These are phyloP conservation scores for Drosophila pseudotalamancana DNA, from an alignment of 2,888 invertebrate species.

Conservation along the genomic window DNA sequence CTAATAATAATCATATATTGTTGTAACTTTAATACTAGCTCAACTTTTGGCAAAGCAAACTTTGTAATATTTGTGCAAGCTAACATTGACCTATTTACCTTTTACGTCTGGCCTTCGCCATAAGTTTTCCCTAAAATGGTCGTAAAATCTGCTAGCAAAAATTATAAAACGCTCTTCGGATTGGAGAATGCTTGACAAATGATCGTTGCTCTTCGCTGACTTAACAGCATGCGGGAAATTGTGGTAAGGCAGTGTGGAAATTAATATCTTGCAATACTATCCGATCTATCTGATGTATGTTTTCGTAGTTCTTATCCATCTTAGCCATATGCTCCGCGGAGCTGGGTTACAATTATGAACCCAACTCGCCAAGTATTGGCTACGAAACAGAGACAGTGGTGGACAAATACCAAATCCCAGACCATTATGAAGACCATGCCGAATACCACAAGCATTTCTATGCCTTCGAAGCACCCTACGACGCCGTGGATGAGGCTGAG, in stretches of 20 bases:
- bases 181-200: conserved; percentile 31
- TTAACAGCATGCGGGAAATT: conserved; percentile 55
- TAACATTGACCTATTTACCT: conserved; percentile 66
- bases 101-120: conserved; percentile 30
- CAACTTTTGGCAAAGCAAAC: conserved; percentile 15
- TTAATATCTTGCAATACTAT: neutral
- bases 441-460: conserved; percentile 75
- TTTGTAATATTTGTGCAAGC: conserved; percentile 31
- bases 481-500: conserved; percentile 51
- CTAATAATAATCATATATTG: conserved; percentile 24
- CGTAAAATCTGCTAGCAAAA: conserved; percentile 11
- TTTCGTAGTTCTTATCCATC: conserved; percentile 45
- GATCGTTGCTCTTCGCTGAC: conserved; percentile 30
- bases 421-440: conserved; percentile 43
- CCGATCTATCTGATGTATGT: neutral
- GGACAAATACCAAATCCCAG: neutral
- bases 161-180: conserved; percentile 58
- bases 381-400: conserved; percentile 11
- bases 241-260: conserved; percentile 41
- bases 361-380: conserved; percentile 5
- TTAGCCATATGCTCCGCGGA: conserved; percentile 53
- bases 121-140: conserved; percentile 40
- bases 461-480: conserved; percentile 74
- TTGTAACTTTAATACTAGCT: conserved; percentile 4
- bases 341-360: conserved; percentile 60